Evolutionary conservation across 2,888 invertebrate genomes (phyloP).

Genomic region (Steromphala cineraria): DNA sequence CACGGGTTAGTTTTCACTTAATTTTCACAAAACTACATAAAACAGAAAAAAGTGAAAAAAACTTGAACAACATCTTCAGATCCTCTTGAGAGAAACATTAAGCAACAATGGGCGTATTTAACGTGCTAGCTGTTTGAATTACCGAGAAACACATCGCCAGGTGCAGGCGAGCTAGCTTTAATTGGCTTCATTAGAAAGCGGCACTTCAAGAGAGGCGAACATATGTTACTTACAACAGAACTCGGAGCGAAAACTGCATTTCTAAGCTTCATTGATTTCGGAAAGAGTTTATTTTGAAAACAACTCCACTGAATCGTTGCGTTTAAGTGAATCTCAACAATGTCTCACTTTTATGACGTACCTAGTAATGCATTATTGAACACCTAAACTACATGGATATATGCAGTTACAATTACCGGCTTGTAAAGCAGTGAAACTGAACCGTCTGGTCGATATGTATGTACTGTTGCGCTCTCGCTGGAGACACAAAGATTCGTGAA

Average conservation of each 20-base stretch:
- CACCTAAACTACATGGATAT: too few relatives aligned
- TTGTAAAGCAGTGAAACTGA: too few relatives aligned
- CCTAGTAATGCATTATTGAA: too few relatives aligned
- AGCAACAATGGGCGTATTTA: background rate
- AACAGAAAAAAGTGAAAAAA: too few relatives aligned
- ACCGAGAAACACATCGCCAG: background rate
- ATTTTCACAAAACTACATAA: too few relatives aligned
- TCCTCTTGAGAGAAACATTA: background rate
- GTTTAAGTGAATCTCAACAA: too few relatives aligned
- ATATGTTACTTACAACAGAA: conserved; percentile 11
- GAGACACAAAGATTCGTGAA: too few relatives aligned
- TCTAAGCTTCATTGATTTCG: background rate
- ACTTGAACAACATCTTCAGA: background rate
- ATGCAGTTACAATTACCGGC: too few relatives aligned
- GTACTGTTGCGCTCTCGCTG: too few relatives aligned
- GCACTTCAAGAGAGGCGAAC: background rate
- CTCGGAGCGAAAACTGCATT: background rate
- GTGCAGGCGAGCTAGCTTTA: background rate
- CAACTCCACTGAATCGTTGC: background rate
- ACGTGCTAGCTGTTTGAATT: background rate
- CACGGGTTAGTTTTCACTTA: too few relatives aligned
- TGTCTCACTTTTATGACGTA: too few relatives aligned
- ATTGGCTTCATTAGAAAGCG: background rate
- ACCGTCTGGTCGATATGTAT: too few relatives aligned
- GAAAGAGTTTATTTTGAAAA: background rate